These are phyloP conservation scores for Lottia gigantea DNA, from an alignment of 2,888 invertebrate genomes.

Conservation along the genomic window DNA sequence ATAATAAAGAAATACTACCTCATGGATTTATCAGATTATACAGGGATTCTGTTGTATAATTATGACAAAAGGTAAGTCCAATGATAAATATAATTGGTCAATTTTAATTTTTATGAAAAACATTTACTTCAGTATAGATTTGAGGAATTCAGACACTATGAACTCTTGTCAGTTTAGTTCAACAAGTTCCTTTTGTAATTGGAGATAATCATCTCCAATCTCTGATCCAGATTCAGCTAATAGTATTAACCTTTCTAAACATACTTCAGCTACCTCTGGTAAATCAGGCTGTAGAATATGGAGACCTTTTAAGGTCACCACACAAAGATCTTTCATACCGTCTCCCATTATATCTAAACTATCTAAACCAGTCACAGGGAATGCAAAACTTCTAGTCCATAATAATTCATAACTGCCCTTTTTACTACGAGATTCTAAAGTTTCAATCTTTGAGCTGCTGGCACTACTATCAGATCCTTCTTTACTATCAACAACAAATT, in stretches of 20 bases:
- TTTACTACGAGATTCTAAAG: neutral
- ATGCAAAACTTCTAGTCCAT: conserved; percentile 73
- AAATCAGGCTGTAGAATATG: conserved; percentile 73
- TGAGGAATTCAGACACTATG: neutral
- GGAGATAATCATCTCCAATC: neutral
- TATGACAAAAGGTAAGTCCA: too few species aligned
- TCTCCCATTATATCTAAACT: conserved; percentile 77
- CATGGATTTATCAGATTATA: too few species aligned
- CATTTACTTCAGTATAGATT: neutral
- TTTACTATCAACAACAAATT: conserved; percentile 34
- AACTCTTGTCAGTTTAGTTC: neutral
- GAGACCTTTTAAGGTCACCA: conserved; percentile 76
- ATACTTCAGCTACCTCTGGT: conserved; percentile 48
- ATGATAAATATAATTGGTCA: too few species aligned
- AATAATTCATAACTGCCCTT: conserved; percentile 49
- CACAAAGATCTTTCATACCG: conserved; percentile 76
- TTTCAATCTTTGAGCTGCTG: neutral
- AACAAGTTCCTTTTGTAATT: neutral
- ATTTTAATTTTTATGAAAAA: too few species aligned
- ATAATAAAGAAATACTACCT: too few species aligned
- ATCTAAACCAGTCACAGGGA: conserved; percentile 75
- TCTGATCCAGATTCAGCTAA: conserved; percentile 22
- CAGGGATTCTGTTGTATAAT: too few species aligned
- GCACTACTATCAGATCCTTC: conserved; percentile 12
- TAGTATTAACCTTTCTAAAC: conserved; percentile 44